These are phyloP conservation scores for Tenthredo amoena DNA, from an alignment of 2,888 invertebrate genomes.

Conservation along the genomic window DNA sequence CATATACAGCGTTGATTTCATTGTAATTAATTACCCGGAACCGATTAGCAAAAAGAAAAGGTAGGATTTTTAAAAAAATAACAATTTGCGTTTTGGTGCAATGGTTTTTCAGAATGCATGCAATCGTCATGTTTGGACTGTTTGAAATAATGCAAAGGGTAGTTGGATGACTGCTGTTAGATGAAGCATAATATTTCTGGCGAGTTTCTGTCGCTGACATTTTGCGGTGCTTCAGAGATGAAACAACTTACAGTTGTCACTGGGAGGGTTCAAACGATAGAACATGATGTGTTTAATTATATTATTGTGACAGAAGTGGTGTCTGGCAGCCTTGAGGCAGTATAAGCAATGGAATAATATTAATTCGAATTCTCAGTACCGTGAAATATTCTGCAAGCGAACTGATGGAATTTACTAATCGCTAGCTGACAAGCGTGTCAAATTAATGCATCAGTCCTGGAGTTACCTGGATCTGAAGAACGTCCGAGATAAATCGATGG, in stretches of 20 bases:
- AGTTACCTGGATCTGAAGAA: background rate
- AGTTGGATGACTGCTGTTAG: background rate
- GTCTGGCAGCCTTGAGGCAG: background rate
- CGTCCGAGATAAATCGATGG: background rate
- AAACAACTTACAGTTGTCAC: conserved; percentile 5
- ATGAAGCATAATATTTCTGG: background rate
- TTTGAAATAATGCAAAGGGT: background rate
- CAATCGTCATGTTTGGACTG: background rate
- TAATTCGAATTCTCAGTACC: background rate
- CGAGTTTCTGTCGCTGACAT: conserved; percentile 6
- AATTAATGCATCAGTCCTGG: background rate
- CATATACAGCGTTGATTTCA: background rate
- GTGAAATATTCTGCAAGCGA: background rate
- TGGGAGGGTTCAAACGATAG: background rate
- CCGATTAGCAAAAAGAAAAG: background rate
- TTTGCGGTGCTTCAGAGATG: background rate
- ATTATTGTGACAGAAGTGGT: background rate
- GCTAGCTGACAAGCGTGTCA: background rate
- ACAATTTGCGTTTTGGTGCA: background rate
- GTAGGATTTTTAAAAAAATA: background rate
- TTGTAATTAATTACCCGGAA: background rate
- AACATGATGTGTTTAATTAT: background rate
- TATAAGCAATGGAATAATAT: background rate
- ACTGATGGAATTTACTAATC: background rate
- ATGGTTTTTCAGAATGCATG: background rate